A percentile compares a stretch with the other conserved stretches of the same genome.
These are phyloP conservation scores for Merodon equestris DNA, from an alignment of 2,888 invertebrate species.

Conservation along the genomic window DNA sequence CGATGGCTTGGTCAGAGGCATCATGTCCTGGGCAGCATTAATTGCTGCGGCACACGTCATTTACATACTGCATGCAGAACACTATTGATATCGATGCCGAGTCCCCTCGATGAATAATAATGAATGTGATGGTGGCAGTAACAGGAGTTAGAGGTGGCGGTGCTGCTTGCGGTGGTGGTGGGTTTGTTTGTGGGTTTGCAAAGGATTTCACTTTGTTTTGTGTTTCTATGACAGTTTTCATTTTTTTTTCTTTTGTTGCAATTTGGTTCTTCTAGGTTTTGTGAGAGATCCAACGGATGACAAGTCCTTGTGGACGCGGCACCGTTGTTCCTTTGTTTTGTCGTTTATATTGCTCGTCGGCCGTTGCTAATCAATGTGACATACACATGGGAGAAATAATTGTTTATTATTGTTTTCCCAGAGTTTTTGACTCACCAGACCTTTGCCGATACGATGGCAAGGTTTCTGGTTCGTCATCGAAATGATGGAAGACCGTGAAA, in stretches of 20 bases:
- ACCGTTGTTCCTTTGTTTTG: constrained; percentile 52
- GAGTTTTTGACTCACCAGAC: constrained; percentile 25
- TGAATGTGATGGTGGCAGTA: constrained; percentile 29
- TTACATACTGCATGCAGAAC: constrained; percentile 39
- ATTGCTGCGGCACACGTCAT: constrained; percentile 67
- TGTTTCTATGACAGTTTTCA: constrained; percentile 55
- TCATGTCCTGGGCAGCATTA: constrained; percentile 60
- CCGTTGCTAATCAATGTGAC: constrained; percentile 67
- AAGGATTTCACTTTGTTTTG: constrained; percentile 60
- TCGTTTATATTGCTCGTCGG: constrained; percentile 42
- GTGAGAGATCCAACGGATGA: constrained; percentile 32
- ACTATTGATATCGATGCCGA: constrained; percentile 32
- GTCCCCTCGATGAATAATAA: constrained; percentile 59
- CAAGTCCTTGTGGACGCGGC: constrained; percentile 41
- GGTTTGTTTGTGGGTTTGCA: constrained; percentile 61
- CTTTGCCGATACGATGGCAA: constrained; percentile 13
- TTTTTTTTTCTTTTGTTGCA: constrained; percentile 23
- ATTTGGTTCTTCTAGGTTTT: too few relatives aligned
- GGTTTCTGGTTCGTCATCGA: constrained; percentile 50
- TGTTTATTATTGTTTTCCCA: constrained; percentile 57
- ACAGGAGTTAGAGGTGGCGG: constrained; percentile 14
- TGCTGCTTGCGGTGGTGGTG: constrained; percentile 25
- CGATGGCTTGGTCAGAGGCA: constrained; percentile 35
- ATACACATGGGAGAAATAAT: constrained; percentile 63
- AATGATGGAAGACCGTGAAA: constrained; percentile 60